These are phyloP conservation scores for Cinclus cinclus DNA, from an alignment of 2,113 vertebrate species.

Conservation along the genomic window DNA sequence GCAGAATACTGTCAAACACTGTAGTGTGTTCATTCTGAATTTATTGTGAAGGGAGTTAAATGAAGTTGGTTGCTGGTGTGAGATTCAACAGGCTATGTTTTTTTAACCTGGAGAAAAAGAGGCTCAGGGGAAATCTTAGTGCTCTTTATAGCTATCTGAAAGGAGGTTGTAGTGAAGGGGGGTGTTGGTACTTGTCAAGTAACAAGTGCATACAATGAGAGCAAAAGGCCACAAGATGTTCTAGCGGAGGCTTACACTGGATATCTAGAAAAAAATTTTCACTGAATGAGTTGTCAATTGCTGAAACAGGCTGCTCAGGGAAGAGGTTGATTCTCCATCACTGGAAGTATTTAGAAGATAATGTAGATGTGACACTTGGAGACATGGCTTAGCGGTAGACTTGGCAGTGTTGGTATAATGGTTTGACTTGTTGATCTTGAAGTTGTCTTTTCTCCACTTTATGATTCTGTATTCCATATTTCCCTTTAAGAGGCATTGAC, in stretches of 20 bases:
- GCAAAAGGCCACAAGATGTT: background rate
- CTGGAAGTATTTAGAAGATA: background rate
- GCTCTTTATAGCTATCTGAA: background rate
- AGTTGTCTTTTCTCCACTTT: background rate
- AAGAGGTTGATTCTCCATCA: background rate
- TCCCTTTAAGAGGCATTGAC: background rate
- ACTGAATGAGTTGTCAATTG: rapidly evolving
- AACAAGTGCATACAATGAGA: background rate
- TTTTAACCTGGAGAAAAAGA: background rate
- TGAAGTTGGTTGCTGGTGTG: background rate
- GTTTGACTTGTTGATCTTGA: background rate
- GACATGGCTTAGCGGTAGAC: background rate
- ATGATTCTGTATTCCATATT: background rate
- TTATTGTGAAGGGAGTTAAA: background rate
- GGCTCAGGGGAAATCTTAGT: rapidly evolving
- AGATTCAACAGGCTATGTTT: rapidly evolving
- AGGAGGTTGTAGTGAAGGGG: background rate
- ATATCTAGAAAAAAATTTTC: background rate
- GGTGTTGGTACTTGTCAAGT: background rate
- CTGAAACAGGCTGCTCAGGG: background rate
- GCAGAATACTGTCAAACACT: background rate
- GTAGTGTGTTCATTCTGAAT: background rate
- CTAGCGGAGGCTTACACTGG: background rate
- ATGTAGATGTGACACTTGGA: rapidly evolving
- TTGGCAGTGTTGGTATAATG: rapidly evolving